These are phyloP conservation scores for Xyrauchen texanus DNA, from an alignment of 2,113 vertebrate species.

Conservation along the genomic window DNA sequence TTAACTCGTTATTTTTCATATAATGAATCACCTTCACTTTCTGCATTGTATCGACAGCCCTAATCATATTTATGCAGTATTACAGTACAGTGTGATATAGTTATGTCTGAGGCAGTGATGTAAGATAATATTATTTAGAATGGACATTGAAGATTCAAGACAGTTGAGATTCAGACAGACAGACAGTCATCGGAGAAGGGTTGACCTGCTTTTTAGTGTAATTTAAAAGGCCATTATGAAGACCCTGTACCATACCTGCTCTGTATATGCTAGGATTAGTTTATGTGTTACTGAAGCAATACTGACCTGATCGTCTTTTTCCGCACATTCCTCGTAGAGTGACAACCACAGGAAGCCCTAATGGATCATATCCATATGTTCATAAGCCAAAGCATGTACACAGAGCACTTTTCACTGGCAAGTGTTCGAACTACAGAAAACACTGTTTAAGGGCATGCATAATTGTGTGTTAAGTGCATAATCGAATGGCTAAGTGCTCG, in stretches of 20 bases:
- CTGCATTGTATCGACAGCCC: no score
- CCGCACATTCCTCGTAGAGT: background rate
- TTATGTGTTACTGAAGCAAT: background rate
- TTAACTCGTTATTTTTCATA: no score
- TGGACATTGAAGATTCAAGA: no score
- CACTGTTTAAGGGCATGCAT: background rate
- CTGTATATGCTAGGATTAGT: background rate
- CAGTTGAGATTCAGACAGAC: no score
- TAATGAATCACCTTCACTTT: no score
- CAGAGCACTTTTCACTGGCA: background rate
- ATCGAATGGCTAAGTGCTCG: slow-evolving; percentile 11
- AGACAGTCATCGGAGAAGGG: no score
- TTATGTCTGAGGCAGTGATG: no score
- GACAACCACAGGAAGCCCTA: background rate
- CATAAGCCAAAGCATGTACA: background rate
- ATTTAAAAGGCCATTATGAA: background rate
- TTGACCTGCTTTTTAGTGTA: background rate
- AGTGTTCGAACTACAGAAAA: slow-evolving; percentile 9
- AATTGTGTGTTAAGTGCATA: slow-evolving; percentile 32
- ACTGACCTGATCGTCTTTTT: background rate
- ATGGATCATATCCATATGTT: background rate
- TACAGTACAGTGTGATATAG: no score
- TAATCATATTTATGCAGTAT: no score
- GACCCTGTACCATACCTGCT: background rate
- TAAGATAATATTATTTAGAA: no score